Evolutionary conservation across 2,888 invertebrate species (phyloP).

Genomic region (Masnerella sp.): DNA sequence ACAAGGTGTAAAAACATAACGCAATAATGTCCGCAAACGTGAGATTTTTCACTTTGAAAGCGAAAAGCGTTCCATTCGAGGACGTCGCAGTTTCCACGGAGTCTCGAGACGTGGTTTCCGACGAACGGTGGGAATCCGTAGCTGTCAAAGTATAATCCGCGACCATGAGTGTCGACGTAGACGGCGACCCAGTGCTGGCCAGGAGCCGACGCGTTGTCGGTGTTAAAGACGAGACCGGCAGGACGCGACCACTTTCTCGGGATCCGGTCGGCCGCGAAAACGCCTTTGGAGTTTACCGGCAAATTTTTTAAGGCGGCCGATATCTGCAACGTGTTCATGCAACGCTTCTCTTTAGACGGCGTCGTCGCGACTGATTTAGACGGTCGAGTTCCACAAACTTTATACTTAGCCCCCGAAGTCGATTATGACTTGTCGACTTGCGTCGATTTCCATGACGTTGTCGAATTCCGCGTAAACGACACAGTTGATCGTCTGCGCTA

Average conservation of each 20-base stretch:
- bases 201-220: constrained; percentile 12
- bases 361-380: no score
- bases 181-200: constrained; percentile 46
- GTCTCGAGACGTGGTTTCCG: neutral
- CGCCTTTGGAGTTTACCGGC: neutral
- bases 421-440: neutral
- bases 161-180: constrained; percentile 23
- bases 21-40: constrained; percentile 1
- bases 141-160: constrained; percentile 43
- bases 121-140: constrained; percentile 32
- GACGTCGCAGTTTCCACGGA: neutral
- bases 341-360: neutral
- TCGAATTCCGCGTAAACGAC: constrained; percentile 66
- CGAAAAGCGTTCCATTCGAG: neutral
- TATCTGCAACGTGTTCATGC: neutral
- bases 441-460: constrained; percentile 66
- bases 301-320: neutral
- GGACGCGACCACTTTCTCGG: neutral
- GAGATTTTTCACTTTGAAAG: neutral
- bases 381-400: no score
- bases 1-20: no score
- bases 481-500: constrained; percentile 49
- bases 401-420: neutral
- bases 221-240: neutral
- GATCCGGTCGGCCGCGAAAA: neutral